Evolutionary conservation across 2,888 invertebrate species (phyloP).

Genomic region (Dolomedes plantarius): DNA sequence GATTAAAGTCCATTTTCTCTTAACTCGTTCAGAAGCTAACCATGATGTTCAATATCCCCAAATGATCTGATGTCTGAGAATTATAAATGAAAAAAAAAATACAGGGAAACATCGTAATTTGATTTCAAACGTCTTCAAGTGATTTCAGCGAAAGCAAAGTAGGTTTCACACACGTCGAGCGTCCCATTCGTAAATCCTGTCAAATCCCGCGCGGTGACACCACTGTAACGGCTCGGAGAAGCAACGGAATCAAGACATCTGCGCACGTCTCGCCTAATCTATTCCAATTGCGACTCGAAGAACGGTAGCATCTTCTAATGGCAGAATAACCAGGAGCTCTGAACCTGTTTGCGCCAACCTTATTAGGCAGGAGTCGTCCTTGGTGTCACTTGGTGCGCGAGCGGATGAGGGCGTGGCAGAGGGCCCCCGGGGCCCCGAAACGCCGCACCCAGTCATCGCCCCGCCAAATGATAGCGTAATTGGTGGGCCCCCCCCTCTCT

Average conservation of each 20-base stretch:
- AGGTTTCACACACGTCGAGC: too few relatives aligned
- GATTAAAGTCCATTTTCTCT: too few relatives aligned
- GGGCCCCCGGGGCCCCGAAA: slow-evolving; percentile 32
- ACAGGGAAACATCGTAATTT: too few relatives aligned
- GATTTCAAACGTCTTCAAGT: too few relatives aligned
- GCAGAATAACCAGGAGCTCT: neutral
- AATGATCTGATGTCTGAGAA: too few relatives aligned
- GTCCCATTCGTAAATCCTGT: neutral
- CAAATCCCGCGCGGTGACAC: neutral
- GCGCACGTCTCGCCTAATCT: neutral
- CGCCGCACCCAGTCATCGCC: slow-evolving; percentile 60
- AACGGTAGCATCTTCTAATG: slow-evolving; percentile 13
- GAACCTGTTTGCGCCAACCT: neutral
- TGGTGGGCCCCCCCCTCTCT: slow-evolving; percentile 18
- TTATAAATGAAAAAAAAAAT: too few relatives aligned
- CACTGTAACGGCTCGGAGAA: neutral
- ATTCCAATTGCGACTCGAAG: neutral
- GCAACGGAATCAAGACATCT: neutral
- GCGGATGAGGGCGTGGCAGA: slow-evolving; percentile 23
- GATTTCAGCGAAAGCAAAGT: too few relatives aligned
- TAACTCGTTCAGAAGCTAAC: too few relatives aligned
- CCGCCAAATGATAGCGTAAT: slow-evolving; percentile 55
- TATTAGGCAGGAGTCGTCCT: neutral
- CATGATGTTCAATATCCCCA: too few relatives aligned
- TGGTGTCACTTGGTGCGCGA: slow-evolving; percentile 31